Evolutionary conservation across 2,797 vertebrate genomes (phyloP).

Genomic region (Coranthus polyacanthus): DNA sequence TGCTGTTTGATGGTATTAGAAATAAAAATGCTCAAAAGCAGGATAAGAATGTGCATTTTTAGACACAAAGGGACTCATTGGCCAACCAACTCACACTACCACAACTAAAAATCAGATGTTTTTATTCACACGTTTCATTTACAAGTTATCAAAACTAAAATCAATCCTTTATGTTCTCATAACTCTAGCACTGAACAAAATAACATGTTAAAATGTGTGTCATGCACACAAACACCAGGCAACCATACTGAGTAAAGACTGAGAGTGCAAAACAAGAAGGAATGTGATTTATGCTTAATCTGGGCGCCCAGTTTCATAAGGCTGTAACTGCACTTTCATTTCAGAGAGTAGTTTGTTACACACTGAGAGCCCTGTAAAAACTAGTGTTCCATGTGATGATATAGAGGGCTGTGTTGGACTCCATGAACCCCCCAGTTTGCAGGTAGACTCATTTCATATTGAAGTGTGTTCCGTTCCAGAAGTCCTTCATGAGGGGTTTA

Average conservation of each 20-base stretch:
- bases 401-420: conserved; percentile 41
- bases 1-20: too few relatives aligned
- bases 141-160: too few relatives aligned
- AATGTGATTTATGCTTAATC: conserved; percentile 75
- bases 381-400: conserved; percentile 44
- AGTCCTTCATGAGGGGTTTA: conserved; percentile 54
- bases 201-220: conserved; percentile 32
- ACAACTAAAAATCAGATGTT: too few relatives aligned
- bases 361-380: conserved; percentile 65
- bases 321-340: conserved; percentile 78
- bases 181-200: too few relatives aligned
- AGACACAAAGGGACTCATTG: too few relatives aligned
- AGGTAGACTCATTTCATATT: conserved; percentile 40
- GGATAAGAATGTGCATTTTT: too few relatives aligned
- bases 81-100: too few relatives aligned
- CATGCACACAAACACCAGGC: conserved; percentile 64
- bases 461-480: conserved; percentile 54
- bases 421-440: conserved; percentile 11
- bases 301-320: conserved; percentile 69
- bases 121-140: too few relatives aligned
- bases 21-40: background rate
- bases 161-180: conserved; percentile 29
- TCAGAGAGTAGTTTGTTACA: conserved; percentile 74
- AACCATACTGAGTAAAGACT: conserved; percentile 54
- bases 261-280: conserved; percentile 54